Conservation (phyloP, 1,140 invertebrate genomes). For the Rhopalosiphum padi region DNA sequence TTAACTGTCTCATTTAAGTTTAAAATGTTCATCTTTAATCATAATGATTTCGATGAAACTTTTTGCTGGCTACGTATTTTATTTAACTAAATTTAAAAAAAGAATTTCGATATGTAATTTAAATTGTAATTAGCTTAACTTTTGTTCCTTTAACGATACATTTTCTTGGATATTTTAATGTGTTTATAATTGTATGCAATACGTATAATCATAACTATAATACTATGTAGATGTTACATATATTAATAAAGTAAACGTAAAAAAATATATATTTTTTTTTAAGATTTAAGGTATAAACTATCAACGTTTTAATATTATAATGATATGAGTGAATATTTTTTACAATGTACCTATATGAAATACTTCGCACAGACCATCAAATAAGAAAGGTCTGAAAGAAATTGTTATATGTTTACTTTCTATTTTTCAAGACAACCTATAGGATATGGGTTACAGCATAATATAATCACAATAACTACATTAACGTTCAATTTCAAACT, state of each 20-base stretch:
- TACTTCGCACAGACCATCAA: neutral
- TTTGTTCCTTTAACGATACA: neutral
- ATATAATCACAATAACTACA: neutral
- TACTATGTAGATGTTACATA: neutral
- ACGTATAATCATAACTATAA: neutral
- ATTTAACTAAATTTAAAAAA: neutral
- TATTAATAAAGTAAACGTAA: neutral
- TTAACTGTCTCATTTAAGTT: neutral
- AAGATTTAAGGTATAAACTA: neutral
- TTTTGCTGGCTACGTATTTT: neutral
- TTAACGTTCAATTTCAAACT: neutral
- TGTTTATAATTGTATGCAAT: neutral
- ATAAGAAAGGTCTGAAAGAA: conserved; percentile 10
- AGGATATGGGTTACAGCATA: neutral
- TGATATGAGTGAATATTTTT: neutral
- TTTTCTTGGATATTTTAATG: neutral
- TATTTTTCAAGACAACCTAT: neutral
- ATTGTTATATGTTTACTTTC: conserved; percentile 16
- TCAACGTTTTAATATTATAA: neutral
- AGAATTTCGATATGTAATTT: neutral
- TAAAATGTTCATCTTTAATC: neutral
- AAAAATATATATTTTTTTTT: neutral
- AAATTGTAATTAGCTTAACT: neutral
- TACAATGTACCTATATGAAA: neutral
- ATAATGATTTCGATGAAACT: neutral